Evolutionary conservation across 2,113 vertebrate species (phyloP), one percentile per base, ranked within the genome.

Genomic region (Camelus bactrianus): DNA sequence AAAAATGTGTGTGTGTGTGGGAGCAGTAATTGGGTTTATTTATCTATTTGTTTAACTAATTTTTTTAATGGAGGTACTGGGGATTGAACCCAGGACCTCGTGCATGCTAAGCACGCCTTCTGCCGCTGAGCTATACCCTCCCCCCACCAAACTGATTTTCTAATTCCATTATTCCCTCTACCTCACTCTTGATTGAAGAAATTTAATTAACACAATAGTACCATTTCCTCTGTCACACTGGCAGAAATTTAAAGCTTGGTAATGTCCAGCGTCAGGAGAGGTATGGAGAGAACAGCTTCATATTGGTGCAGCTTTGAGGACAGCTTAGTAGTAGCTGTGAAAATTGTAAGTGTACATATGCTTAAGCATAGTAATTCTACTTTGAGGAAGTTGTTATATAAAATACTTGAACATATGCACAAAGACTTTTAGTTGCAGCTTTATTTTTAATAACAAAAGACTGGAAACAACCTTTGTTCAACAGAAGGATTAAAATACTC

Each of bases 381-480:
- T 91, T 60, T 8, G 50, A 87, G 79, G 35, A 73, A 22, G 62
- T 76, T 64, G 20, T 86, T 84, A 20, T 8, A 30, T 60, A 73
- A 48, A 84, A 62, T 89, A 76, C 26, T 87, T 96, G 52, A 84
- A 67, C 16, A 42, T 56, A 20, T 69, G 20, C 35, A 76, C 30
- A 76, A 50, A 11, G 24, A 75, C 81, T 30, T 79, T 80, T n/a
- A 58, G 42, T 56, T 70, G 26, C 52, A 86, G 6, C 60, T 89
- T 89, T 42, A 24, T 73, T 82, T 94, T 93, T 77, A 91, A 75
- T 62, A 56, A 65, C 38, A 54, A 85, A 93, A 79, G 64, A 73
- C 86, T 46, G 3, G n/a, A 14, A 70, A 76, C 26, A 64, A 48
- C 50, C 24, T 58, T 56, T 60, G 2, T 88, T 93, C 73, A 38